Percentiles rank a stretch among this genome's conserved stretches.
Conservation (phyloP, 1,140 invertebrate species). For the Rhizoglyphus robini region DNA sequence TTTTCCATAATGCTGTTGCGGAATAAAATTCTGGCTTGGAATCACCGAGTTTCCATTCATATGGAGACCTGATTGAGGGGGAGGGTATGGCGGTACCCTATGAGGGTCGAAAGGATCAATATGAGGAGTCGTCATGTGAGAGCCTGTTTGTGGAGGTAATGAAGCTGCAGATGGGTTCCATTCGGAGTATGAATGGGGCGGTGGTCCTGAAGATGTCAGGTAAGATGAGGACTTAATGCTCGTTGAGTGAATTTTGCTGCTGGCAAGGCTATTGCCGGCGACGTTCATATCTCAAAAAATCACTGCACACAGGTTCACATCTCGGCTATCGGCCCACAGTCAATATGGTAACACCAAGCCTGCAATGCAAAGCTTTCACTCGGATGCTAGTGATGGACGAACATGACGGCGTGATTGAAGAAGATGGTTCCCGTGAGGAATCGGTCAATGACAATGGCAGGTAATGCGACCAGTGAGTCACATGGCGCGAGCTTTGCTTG, state of each 20-base stretch:
- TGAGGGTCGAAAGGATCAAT: conserved; percentile 2
- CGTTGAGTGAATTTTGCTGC: too few species aligned
- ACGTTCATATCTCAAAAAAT: neutral
- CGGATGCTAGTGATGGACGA: neutral
- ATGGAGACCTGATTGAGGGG: neutral
- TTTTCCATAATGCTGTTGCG: neutral
- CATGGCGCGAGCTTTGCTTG: neutral
- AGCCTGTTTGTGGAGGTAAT: neutral
- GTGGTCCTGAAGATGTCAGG: neutral
- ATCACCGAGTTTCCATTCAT: neutral
- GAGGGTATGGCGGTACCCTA: neutral
- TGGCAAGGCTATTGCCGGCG: neutral
- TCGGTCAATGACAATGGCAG: neutral
- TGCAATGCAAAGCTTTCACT: too few species aligned
- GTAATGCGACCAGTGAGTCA: neutral
- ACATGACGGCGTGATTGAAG: neutral
- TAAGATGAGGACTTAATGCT: neutral
- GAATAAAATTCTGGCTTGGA: neutral
- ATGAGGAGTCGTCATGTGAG: neutral
- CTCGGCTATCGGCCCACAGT: too few species aligned
- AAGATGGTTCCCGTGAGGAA: neutral
- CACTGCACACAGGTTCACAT: neutral
- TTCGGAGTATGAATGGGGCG: neutral
- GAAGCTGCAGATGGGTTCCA: neutral
- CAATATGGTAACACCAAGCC: too few species aligned